These are phyloP conservation scores for Pelobates fuscus DNA, from an alignment of 2,113 vertebrate species.

Conservation along the genomic window DNA sequence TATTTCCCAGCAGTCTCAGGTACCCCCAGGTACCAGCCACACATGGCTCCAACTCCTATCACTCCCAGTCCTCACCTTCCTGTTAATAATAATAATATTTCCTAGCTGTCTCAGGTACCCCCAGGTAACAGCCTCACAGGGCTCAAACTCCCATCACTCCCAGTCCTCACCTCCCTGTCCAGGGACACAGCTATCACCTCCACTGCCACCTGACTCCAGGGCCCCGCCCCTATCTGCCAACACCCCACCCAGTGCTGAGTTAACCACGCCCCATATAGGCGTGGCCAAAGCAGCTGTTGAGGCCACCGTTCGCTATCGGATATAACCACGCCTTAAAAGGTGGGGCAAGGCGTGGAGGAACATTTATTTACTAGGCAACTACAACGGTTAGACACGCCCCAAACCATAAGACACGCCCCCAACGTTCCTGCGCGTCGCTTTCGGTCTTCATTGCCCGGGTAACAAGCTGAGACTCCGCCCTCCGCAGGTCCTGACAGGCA, in stretches of 20 bases:
- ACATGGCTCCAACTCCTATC: too few relatives aligned
- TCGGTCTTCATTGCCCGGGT: neutral
- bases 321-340: neutral
- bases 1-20: too few relatives aligned
- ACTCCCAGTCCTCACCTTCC: too few relatives aligned
- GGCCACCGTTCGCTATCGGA: too few relatives aligned
- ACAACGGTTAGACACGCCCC: neutral
- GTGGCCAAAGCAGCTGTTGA: too few relatives aligned
- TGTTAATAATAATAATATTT: too few relatives aligned
- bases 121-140: too few relatives aligned
- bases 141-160: too few relatives aligned
- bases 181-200: neutral
- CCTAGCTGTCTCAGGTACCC: too few relatives aligned
- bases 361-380: neutral
- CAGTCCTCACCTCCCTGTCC: neutral
- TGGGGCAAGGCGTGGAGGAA: neutral
- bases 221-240: neutral
- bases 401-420: neutral
- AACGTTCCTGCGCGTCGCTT: neutral
- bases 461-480: neutral
- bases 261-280: neutral
- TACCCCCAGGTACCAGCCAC: too few relatives aligned
- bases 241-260: too few relatives aligned
- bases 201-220: neutral
- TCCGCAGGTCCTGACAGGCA: slow-evolving; percentile 17